Evolutionary conservation across 2,888 invertebrate genomes (phyloP), one percentile per base, ranked within the genome.

Genomic region (Coleophora deauratella): DNA sequence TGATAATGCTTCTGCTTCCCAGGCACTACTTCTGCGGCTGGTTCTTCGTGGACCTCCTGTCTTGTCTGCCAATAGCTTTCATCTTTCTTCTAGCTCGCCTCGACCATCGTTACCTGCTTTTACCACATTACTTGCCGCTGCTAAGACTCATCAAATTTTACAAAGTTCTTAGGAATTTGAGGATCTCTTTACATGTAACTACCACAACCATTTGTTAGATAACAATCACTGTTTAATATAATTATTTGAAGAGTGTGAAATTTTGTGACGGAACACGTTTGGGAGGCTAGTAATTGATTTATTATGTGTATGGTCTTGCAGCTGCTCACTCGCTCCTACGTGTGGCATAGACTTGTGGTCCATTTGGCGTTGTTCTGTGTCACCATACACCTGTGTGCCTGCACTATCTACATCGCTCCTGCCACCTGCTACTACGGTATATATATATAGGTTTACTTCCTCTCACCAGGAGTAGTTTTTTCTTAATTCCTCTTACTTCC

Each of bases 311-410:
- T 3, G 6, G 21, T 21, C 21, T 21, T 21, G 0, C 55, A 76
- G 75, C 46, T 59, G 2, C 59, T 69, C 40, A 63, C 59, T 1
- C 39, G 44, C 2, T 66, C 66, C 2, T 67, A 65, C 54, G 56
- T 72, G 27, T 54, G 57, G 43, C 61, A 58, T 41, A 64, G 66
- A 0, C 14, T 54, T 6, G 45, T 60, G 7, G 55, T 52, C 2
- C 58, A 66, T 42, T 8, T 38, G 0, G 15, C 61, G 2, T 36
- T 71, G 15, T 66, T 72, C 44, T 2, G 54, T 2, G 39, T 73
- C 9, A 55, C 65, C 0, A 50, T 58, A 10, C 75, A 77, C 49
- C 66, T 62, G 62, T 62, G 66, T 48, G 56, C 57, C 46, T 75
- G 74, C 44, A 39, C 68, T 36, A 51, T 70, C 28, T 75, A 66